Percentiles rank a stretch among this genome's conserved stretches.
phyloP scores from a whole-genome alignment of 2,888 invertebrate species.

The Hartigia nigra region DNA sequence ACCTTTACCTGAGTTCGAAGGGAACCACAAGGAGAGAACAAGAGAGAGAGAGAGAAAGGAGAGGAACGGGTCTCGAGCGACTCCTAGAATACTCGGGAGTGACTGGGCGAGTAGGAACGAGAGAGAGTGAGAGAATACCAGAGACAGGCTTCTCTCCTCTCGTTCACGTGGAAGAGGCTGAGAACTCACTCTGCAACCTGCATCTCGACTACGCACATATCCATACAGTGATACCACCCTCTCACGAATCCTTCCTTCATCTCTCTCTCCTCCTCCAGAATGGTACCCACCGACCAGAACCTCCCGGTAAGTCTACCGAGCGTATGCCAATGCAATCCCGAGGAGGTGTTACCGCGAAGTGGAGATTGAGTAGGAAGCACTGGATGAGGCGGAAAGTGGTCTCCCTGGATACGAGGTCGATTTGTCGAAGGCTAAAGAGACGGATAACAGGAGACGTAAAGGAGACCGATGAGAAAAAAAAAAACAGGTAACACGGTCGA shows the following conservation, averaged over 20 bases:
- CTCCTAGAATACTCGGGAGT: conserved; percentile 5
- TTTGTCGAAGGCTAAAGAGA: conserved; percentile 1
- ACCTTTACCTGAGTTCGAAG: neutral
- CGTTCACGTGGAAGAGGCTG: conserved; percentile 30
- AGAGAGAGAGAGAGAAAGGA: conserved; percentile 12
- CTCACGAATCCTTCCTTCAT: neutral
- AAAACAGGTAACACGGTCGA: neutral
- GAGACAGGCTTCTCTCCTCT: conserved; percentile 7
- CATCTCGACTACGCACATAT: conserved; percentile 28
- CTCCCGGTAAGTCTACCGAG: neutral
- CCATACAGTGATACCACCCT: neutral
- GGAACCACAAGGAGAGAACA: conserved; percentile 1
- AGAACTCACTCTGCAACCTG: conserved; percentile 39
- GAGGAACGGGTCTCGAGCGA: neutral
- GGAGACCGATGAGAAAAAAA: neutral
- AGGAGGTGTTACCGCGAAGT: neutral
- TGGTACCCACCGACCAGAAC: neutral
- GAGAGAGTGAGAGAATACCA: conserved; percentile 5
- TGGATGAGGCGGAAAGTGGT: neutral
- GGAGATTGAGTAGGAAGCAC: neutral
- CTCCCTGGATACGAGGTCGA: neutral
- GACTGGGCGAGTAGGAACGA: conserved; percentile 19
- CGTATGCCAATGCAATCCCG: neutral
- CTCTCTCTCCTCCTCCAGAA: neutral
- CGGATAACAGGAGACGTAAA: conserved; percentile 1